phyloP scores from a whole-genome alignment of 2,113 vertebrate species.

The Elachura formosa region DNA sequence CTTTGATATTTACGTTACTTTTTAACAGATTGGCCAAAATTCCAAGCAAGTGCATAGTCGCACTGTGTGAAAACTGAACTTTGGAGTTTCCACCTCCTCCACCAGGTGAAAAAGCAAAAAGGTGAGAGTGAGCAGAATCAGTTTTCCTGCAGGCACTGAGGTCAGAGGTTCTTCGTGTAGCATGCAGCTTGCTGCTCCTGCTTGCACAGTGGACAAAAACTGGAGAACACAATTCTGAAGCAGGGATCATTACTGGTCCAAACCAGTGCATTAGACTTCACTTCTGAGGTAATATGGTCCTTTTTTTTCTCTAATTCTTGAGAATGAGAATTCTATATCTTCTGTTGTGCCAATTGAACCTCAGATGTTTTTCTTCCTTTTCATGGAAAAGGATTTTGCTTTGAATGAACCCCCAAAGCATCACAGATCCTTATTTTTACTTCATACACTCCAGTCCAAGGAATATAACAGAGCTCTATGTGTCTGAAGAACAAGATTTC shows the following conservation, averaged over 20 bases:
- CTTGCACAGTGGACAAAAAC: neutral
- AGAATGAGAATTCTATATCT: neutral
- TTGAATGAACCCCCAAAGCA: neutral
- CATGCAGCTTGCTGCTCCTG: neutral
- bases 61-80: neutral
- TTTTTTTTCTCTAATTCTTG: neutral
- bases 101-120: neutral
- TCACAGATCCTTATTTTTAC: neutral
- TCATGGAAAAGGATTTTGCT: neutral
- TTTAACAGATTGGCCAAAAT: conserved; percentile 5
- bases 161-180: neutral
- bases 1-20: conserved; percentile 44
- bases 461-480: neutral
- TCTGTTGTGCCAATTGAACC: neutral
- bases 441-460: neutral
- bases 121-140: neutral
- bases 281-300: fast-evolving
- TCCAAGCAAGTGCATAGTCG: neutral
- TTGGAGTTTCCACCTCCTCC: neutral
- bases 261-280: neutral
- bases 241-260: neutral
- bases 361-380: neutral
- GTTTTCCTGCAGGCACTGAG: neutral
- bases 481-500: neutral
- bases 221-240: neutral